Conservation (phyloP, 1,140 invertebrate genomes). For the Holcopasites calliopsidis region DNA sequence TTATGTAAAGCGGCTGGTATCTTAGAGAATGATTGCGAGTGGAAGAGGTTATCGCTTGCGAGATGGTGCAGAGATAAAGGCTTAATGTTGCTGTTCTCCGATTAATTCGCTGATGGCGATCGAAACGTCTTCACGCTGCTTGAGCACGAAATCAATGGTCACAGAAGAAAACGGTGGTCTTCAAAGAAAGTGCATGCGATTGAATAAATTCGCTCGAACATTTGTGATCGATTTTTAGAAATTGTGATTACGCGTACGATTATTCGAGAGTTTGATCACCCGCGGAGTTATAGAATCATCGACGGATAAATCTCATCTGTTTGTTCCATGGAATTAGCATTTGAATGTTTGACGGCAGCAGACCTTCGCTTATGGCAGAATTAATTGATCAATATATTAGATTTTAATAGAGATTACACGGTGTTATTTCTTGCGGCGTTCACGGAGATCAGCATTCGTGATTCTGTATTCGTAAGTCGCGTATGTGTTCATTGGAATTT, state of each 20-base stretch:
- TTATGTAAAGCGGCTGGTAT: conserved; percentile 40
- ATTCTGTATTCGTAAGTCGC: no score
- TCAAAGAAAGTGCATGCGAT: no score
- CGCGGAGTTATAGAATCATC: background rate
- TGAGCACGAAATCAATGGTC: conserved; percentile 40
- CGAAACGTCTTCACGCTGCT: conserved; percentile 25
- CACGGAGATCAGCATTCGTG: no score
- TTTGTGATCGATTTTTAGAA: background rate
- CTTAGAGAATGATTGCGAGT: no score
- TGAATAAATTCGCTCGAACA: no score
- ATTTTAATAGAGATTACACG: background rate
- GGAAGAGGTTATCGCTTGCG: conserved; percentile 26
- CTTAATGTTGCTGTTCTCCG: conserved; percentile 4
- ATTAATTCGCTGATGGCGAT: conserved; percentile 26
- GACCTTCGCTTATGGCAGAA: background rate
- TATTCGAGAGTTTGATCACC: no score
- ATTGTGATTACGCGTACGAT: no score
- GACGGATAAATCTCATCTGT: conserved; percentile 20
- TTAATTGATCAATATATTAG: background rate
- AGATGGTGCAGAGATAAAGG: conserved; percentile 17
- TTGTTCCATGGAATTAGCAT: background rate
- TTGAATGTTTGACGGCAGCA: background rate
- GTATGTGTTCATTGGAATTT: no score
- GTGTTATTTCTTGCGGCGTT: background rate
- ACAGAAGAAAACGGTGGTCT: no score